A percentile compares a stretch with the other conserved stretches of the same genome.
phyloP scores from a whole-genome alignment of 2,113 vertebrate species.

The Hypocryptadius cinnamomeus region DNA sequence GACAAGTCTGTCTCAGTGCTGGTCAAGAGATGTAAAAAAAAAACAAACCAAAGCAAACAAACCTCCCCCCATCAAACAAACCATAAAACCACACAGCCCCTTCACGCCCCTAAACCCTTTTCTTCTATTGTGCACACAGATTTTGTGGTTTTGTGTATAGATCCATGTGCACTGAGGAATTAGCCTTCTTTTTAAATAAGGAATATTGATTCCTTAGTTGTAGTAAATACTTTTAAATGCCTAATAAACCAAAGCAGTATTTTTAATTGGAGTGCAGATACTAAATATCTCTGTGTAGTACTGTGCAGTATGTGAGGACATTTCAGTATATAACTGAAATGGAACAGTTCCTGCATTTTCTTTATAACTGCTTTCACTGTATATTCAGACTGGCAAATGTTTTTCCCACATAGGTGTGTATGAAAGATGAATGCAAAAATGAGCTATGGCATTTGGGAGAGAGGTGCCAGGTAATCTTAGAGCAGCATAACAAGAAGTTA shows the following conservation, averaged over 20 bases:
- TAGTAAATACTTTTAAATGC: neutral
- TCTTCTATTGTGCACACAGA: neutral
- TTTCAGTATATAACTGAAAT: neutral
- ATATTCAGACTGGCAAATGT: neutral
- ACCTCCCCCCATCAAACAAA: neutral
- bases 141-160: neutral
- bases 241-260: neutral
- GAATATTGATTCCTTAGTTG: neutral
- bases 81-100: accelerated
- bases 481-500: neutral
- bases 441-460: neutral
- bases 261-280: neutral
- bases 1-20: neutral
- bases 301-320: neutral
- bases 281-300: neutral
- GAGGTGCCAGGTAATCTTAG: neutral
- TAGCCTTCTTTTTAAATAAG: neutral
- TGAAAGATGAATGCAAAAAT: neutral
- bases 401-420: accelerated
- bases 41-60: neutral
- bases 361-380: neutral
- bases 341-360: neutral
- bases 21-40: neutral
- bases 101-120: accelerated
- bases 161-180: neutral